A percentile compares a stretch with the other conserved stretches of the same genome.
phyloP scores from a whole-genome alignment of 2,888 invertebrate genomes.

The Cyaniris semiargus region DNA sequence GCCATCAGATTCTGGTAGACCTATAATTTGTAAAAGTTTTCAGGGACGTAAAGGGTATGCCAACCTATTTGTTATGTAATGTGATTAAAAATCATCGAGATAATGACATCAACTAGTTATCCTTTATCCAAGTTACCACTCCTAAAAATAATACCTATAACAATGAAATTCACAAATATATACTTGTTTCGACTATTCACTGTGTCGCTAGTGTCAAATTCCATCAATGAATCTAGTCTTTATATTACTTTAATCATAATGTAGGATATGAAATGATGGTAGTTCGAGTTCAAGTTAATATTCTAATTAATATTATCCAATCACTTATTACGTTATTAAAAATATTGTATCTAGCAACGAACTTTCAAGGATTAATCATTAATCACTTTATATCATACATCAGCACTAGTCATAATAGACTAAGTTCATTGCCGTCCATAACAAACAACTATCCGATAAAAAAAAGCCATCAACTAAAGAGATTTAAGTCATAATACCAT shows the following conservation, averaged over 20 bases:
- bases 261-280: too few relatives aligned
- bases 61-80: not conserved
- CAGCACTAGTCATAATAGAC: not conserved
- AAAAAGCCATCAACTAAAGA: not conserved
- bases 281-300: too few relatives aligned
- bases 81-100: not conserved
- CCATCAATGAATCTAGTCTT: too few relatives aligned
- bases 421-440: conserved; percentile 9
- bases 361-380: not conserved
- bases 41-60: not conserved
- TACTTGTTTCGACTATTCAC: too few relatives aligned
- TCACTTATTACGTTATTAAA: not conserved
- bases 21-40: not conserved
- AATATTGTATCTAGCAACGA: not conserved
- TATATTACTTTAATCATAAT: too few relatives aligned
- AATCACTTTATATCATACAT: not conserved
- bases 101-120: not conserved
- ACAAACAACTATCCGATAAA: not conserved
- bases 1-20: too few relatives aligned
- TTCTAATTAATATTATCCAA: not conserved
- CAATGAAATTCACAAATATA: too few relatives aligned
- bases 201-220: too few relatives aligned
- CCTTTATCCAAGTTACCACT: too few relatives aligned
- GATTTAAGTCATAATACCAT: not conserved
- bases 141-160: too few relatives aligned